Evolutionary conservation across 2,888 invertebrate species (phyloP), one percentile per base, ranked within the genome.

Genomic region (Stenoptilia bipunctidactyla): DNA sequence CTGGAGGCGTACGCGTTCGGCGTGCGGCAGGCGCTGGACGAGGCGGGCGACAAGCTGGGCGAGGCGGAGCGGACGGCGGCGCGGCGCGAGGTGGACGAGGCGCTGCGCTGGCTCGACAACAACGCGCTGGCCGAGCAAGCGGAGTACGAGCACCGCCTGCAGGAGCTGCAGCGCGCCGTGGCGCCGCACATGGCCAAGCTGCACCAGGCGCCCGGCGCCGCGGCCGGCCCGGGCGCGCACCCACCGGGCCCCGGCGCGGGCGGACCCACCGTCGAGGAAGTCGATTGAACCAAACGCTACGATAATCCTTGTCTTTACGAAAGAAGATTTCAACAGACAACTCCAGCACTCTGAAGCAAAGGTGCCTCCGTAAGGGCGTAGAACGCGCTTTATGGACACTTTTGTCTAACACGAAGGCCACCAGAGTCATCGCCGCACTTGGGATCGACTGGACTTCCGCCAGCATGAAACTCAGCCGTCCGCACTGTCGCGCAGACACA

Each of bases 321-420:
- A 56, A 87, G 85, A 66, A 61, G 91, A 93, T 57, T 51, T 93
- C 12, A 72, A 70, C 15, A 65, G 67, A n/a, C 1, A 91, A 90
- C 66, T 85, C 89, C 0, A 80, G 91, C 45, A 86, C 91, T 1
- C 55, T 92, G 34, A 77, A 91, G 42, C 87, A n/a, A n/a, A n/a
- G n/a, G n/a, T n/a, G 92, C 35, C 69, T 92, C 27, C 74, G 92
- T 48, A 92, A 90, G 1, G 91, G 92, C 1, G 92, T 92, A 8
- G 92, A 93, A 66, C 74, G 90, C 49, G 91, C 92, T 0, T 92
- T 92, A 63, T 84, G 92, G 34, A 92, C 91, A 0, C 65, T 92
- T 14, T 92, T 92, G 0, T 91, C 91, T 0, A 90, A 90, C 58
- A 89, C 90, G 0, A 91, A 92, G 61, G 91, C 92, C 0, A 86